A percentile compares a stretch with the other conserved stretches of the same genome.
phyloP scores from a whole-genome alignment of 1,140 invertebrate genomes.

The Helicoverpa armigera region DNA sequence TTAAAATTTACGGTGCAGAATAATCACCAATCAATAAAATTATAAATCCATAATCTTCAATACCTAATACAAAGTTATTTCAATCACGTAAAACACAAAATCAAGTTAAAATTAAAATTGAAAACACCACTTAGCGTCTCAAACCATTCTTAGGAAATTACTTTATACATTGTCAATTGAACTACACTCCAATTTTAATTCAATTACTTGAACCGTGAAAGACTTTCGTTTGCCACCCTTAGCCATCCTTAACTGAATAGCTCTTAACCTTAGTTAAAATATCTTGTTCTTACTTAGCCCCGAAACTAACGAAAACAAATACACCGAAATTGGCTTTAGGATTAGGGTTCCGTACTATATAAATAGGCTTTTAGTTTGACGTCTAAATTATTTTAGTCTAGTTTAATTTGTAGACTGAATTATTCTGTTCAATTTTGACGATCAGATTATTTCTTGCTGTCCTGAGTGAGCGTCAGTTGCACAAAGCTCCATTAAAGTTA shows the following conservation, averaged over 20 bases:
- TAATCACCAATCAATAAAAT: too few relatives aligned
- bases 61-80: too few relatives aligned
- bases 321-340: not conserved
- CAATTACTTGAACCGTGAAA: not conserved
- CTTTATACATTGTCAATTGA: not conserved
- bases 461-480: too few relatives aligned
- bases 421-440: too few relatives aligned
- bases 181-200: not conserved
- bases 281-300: not conserved
- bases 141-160: not conserved
- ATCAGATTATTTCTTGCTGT: too few relatives aligned
- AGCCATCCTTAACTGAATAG: not conserved
- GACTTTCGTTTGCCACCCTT: not conserved
- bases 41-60: too few relatives aligned
- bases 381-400: not conserved
- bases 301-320: conserved; percentile 13
- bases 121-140: not conserved
- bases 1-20: too few relatives aligned
- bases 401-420: not conserved
- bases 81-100: too few relatives aligned
- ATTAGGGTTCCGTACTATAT: not conserved
- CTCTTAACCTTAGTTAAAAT: conserved; percentile 6
- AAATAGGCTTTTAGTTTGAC: not conserved
- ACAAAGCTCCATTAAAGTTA: too few relatives aligned
- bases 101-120: too few relatives aligned